Base-by-base conservation (phyloP, 2,888 invertebrate species). In the Cryptus armator region DNA sequence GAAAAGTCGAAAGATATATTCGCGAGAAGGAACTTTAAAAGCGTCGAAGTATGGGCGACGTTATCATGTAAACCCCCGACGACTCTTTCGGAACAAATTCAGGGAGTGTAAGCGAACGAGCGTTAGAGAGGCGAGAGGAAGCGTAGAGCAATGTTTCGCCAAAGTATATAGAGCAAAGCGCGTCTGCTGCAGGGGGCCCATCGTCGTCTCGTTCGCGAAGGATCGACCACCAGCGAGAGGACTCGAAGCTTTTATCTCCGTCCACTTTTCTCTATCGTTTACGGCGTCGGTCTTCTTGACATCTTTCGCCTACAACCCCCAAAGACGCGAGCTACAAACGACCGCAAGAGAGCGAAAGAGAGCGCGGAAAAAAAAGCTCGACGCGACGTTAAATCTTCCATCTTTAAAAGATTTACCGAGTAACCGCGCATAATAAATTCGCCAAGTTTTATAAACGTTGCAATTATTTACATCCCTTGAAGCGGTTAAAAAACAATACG, bases 41-140 rank as follows among this genome's bases (percentile, higher is more conserved):
- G 53, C 19, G 16, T 19, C 14, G 9, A 51, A 16, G 43, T 6
- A 14, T 10, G 37, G 16, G 64, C 10, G 51, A 51, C 51, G 32
- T 53, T 76, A 66, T 76, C 66, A 76, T 76, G 75, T 76, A 66
- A 66, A 66, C 66, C 51, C 7, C 66, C 51, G 66, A 76, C 66
- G 48, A 43, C 66, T 51, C 37, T 32, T 29, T 19, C 24, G 43
- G 37, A 53, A 76, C 51, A 76, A 76, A 76, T 66, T 53, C 51
- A 66, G 51, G 7, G 66, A 76, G 66, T 76, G 48, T 76, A 43
- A 66, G 51, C 66, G 43, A n/a, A 75, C 19, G 64, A 37, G 29
- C 44, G 48, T 75, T 51, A 43, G 37, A 43, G 37, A 43, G 66
- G 5, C 37, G 24, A 9, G 62, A 62, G 37, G 16, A 9, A 29